These are phyloP conservation scores for Gymnorhina tibicen DNA, from an alignment of 2,113 vertebrate species.

Conservation along the genomic window DNA sequence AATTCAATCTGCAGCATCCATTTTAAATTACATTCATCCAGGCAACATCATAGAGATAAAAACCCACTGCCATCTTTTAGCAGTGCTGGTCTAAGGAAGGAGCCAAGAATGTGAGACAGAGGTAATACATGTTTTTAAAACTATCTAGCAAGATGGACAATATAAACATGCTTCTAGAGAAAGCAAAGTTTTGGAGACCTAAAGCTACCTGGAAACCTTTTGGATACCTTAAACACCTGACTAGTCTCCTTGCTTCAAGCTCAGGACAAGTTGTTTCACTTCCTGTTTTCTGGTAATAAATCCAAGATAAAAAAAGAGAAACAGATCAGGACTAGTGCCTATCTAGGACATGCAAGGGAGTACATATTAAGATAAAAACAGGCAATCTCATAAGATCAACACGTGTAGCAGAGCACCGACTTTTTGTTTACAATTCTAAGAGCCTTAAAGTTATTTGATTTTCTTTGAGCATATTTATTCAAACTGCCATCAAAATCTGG, in stretches of 20 bases:
- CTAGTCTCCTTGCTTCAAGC: background rate
- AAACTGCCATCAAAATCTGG: background rate
- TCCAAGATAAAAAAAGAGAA: background rate
- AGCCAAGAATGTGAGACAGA: background rate
- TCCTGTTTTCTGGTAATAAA: background rate
- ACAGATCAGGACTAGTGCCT: background rate
- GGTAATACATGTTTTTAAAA: background rate
- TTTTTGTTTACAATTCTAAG: background rate
- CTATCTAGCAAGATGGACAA: background rate
- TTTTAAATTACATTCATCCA: background rate
- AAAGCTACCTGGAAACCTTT: background rate
- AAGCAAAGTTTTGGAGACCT: background rate
- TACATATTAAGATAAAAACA: background rate
- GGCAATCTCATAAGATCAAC: background rate
- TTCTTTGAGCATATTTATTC: background rate
- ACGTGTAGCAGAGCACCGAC: background rate
- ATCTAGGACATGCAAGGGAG: background rate
- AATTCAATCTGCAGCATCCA: background rate
- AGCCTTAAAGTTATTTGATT: background rate
- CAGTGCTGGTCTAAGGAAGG: background rate
- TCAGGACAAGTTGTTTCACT: background rate
- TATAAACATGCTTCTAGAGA: background rate
- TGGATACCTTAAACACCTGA: background rate
- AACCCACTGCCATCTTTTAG: background rate
- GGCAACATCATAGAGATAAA: background rate